Evolutionary conservation across 2,797 vertebrate species (phyloP).

Genomic region (Anniella stebbinsi): DNA sequence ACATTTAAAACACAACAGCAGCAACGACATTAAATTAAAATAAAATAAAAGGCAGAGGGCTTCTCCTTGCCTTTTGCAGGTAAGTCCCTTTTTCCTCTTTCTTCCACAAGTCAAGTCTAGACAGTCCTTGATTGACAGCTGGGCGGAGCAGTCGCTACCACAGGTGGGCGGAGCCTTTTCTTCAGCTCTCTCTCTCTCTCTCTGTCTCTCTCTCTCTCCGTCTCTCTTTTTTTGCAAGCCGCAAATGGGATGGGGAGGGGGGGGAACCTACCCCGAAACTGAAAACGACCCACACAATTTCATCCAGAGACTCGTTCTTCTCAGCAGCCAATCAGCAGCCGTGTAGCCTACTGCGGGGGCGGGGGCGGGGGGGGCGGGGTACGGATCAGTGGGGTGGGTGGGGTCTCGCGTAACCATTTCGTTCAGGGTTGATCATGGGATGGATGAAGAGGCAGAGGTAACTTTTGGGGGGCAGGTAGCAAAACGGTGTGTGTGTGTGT

Average conservation of each 20-base stretch:
- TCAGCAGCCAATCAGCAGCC: conserved; percentile 70
- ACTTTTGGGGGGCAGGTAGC: conserved; percentile 45
- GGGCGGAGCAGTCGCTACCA: conserved; percentile 71
- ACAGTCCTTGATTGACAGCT: conserved; percentile 74
- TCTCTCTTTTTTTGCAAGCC: conserved; percentile 48
- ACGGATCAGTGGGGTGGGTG: background rate
- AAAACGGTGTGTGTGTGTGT: conserved; percentile 66
- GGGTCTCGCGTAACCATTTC: background rate
- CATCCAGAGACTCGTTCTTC: conserved; percentile 63
- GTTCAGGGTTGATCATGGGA: conserved; percentile 8
- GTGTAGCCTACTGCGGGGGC: background rate
- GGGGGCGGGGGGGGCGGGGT: background rate
- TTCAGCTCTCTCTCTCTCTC: conserved; percentile 61
- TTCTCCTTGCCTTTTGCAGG: conserved; percentile 76
- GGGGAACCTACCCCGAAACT: background rate
- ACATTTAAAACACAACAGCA: background rate
- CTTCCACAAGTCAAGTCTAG: conserved; percentile 79
- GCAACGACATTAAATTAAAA: background rate
- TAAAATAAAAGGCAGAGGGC: conserved; percentile 16
- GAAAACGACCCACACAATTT: conserved; percentile 48
- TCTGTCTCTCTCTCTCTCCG: background rate
- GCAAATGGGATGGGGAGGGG: conserved; percentile 34
- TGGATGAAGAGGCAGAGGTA: conserved; percentile 3
- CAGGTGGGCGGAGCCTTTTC: conserved; percentile 82
- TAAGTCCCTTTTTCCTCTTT: conserved; percentile 82